Base-by-base conservation (phyloP, 1,140 invertebrate species). In the Drosophila tsacasi region DNA sequence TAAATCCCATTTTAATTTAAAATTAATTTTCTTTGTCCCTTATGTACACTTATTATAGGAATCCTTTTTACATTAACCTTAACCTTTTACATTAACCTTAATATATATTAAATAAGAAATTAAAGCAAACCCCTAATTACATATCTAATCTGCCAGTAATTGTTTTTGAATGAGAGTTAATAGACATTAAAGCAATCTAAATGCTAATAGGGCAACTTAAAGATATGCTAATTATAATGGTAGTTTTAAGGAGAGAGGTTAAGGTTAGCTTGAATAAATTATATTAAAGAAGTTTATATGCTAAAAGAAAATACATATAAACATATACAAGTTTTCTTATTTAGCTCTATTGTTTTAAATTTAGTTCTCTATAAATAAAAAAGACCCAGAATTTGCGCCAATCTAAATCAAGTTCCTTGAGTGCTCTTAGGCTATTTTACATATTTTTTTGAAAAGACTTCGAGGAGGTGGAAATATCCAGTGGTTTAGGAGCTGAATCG, bases 101-200 rank as follows among this genome's bases (percentile, higher is more conserved):
- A 10, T 10, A 4, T 10, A 5, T 30, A 30, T 27, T 32, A 32
- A 32, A 15, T 35, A 35, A 35, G 19, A 55, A 55, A 37, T 55
- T 55, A 55, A 55, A 37, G 30, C 50, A 5, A 21, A 17, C 15
- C n/a, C 19, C 0, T 13, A 54, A 15, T 19, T 13, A 21, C 10
- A 21, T 5, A 21, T 54, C 50, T 54, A 12, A 61, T 23, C 62
- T n/a, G 15, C 15, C 10, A 30, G 3, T 40, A 64, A 60, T 60
- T 37, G 62, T 23, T 60, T 23, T 60, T 61, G 23, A 30, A 64
- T 64, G 10, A 42, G 12, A 21, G 12, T 27, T 57, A 25, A 30
- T 30, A 58, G 49, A 23, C 50, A 9, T 35, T 54, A 60, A 64
- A 61, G 25, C 62, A 61, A 60, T 65, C 40, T 61, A 65, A 23